Evolutionary conservation across 2,113 vertebrate genomes (phyloP).

Genomic region (Tetrax tetrax): DNA sequence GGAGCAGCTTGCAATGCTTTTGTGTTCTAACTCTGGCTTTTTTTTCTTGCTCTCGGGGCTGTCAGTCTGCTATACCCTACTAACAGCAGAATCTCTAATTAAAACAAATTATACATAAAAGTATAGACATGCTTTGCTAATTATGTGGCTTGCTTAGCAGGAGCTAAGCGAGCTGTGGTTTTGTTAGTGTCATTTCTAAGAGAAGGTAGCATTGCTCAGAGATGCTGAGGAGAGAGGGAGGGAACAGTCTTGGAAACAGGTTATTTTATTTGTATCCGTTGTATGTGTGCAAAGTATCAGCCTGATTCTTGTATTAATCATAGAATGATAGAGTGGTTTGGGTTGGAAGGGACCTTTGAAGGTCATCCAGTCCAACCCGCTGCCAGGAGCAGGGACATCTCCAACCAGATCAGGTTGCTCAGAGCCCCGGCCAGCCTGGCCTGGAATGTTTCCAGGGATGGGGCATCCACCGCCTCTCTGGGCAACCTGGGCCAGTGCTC

Average conservation of each 20-base stretch:
- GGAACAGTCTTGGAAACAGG: background rate
- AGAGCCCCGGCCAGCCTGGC: too few species aligned
- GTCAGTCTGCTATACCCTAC: background rate
- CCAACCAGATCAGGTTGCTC: too few species aligned
- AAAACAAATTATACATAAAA: constrained; percentile 1
- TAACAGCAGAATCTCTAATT: background rate
- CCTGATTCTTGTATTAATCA: background rate
- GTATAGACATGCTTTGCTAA: background rate
- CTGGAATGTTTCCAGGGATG: too few species aligned
- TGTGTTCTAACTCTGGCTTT: background rate
- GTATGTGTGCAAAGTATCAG: rapidly evolving
- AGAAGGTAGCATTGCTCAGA: background rate
- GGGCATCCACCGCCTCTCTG: too few species aligned
- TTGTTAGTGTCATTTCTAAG: background rate
- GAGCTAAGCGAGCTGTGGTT: background rate
- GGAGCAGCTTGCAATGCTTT: background rate
- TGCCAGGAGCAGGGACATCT: too few species aligned
- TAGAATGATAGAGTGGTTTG: too few species aligned
- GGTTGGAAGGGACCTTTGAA: too few species aligned
- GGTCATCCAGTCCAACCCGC: too few species aligned
- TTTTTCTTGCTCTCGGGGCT: background rate
- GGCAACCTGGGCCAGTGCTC: too few species aligned
- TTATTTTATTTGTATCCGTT: background rate
- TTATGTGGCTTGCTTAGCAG: background rate
- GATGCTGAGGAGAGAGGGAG: background rate